Evolutionary conservation across 2,797 vertebrate species (phyloP), one percentile per base, ranked within the genome.

Genomic region (Valencia hispanica): DNA sequence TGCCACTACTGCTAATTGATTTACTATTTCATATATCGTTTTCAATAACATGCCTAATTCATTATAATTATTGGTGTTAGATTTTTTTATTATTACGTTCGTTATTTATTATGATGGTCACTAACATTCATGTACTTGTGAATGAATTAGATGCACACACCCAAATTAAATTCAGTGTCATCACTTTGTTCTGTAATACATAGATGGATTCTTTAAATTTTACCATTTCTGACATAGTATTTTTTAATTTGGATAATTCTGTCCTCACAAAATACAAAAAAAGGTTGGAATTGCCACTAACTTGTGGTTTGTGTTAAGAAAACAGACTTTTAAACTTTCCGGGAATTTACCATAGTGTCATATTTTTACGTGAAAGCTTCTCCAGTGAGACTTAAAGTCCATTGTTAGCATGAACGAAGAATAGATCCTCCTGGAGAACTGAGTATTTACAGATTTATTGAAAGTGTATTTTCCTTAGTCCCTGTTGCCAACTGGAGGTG

Each of bases 391-490:
- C 12, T 39, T 7, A 41, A 41, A 18, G 39, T 18, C 39, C 39
- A 43, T 57, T 57, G n/a, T 1, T 15, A 57, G n/a, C 17, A 30
- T n/a, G 34, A 41, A 6, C 41, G 20, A 39, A 66, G 22, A 53
- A 53, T 27, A 45, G 12, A 15, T 45, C 65, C 41, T 68, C 65
- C 41, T 68, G 41, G 65, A 68, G 14, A 39, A 27, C n/a, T 4
- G 39, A 45, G 25, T 25, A 65, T 65, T 36, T 65, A 39, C 18
- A 65, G 20, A 69, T 85, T 79, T 79, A 70, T 69, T 70, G 77
- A 55, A 74, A 75, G 74, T 81, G 63, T 5, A 72, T 78, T 82
- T 85, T 76, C 73, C 79, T 72, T 82, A 81, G 86, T 90, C 79
- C 72, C 69, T 72, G 57, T 43, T 3, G 66, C 5, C 65, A 43